Conservation (phyloP, 2,888 invertebrate species). For the Cantharis flavilabris region DNA sequence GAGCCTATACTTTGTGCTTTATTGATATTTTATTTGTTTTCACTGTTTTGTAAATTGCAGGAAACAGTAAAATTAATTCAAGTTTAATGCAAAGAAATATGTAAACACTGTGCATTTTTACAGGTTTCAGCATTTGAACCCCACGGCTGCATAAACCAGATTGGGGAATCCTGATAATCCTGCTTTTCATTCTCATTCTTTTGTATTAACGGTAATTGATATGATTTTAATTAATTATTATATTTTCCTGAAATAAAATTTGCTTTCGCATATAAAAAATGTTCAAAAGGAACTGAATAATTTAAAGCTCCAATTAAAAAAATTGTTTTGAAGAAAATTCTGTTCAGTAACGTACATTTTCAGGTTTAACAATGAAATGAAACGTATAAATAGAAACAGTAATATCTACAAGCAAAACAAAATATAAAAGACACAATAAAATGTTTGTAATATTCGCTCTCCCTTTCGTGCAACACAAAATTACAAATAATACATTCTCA, state of each 20-base stretch:
- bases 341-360: not conserved
- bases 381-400: not conserved
- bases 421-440: not conserved
- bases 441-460: not conserved
- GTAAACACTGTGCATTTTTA: no score
- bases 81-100: no score
- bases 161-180: no score
- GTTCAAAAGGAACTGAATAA: not conserved
- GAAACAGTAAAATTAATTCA: no score
- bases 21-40: not conserved
- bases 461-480: not conserved
- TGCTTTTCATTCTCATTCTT: no score
- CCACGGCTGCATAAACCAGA: no score
- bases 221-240: not conserved
- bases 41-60: not conserved
- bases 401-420: not conserved
- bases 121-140: no score
- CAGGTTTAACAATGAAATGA: not conserved
- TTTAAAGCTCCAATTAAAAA: not conserved
- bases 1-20: not conserved
- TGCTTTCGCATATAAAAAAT: not conserved
- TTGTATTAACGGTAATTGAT: no score
- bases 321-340: not conserved
- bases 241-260: not conserved
- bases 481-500: not conserved